Base-by-base conservation (phyloP, 2,888 invertebrate genomes). In the Smittia aterrima region DNA sequence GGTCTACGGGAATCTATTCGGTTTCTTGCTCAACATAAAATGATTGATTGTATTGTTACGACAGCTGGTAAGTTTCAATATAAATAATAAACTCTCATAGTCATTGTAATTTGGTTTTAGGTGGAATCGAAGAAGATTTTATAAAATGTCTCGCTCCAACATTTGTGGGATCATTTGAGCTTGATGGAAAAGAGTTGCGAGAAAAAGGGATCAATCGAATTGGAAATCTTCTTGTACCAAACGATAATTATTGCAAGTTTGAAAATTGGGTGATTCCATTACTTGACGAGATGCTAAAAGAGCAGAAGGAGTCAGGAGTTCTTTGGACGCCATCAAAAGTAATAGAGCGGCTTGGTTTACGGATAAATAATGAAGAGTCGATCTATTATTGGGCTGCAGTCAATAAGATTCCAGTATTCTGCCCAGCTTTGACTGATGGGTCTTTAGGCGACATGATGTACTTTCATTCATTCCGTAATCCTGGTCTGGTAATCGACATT, bases 361-460 rank as follows among this genome's bases (percentile, higher is more conserved):
- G 91, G 83, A 98, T 99, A 64, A 88, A 93, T 79, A 87, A 99
- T 83, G 88, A 92, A 78, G 90, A 90, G 20, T 98, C 98, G 0
- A 94, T 99, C 74, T 97, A 94, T 80, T 98, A 97, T 79, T 98
- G 98, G 98, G 95, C 97, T 16, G 92, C 94, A 78, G 93, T 91
- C 81, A 97, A 99, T 83, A 90, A 95, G 79, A 99, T 99, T 80
- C 99, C 99, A 0, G 92, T 99, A 0, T 99, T 95, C 81, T 94
- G 97, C 83, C 99, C 99, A 0, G 98, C 98, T 0, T 84, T 99
- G 76, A 99, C 99, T 0, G 99, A 99, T 84, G 99, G 99, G 0
- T 96, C 96, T 77, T 85, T 93, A 76, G 97, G 99, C 0, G 99
- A 99, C 81, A 98, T 99, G 98, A 93, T 99, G 89, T 99, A 96